Conservation (phyloP, 2,113 vertebrate species). For the Xenopus laevis region DNA sequence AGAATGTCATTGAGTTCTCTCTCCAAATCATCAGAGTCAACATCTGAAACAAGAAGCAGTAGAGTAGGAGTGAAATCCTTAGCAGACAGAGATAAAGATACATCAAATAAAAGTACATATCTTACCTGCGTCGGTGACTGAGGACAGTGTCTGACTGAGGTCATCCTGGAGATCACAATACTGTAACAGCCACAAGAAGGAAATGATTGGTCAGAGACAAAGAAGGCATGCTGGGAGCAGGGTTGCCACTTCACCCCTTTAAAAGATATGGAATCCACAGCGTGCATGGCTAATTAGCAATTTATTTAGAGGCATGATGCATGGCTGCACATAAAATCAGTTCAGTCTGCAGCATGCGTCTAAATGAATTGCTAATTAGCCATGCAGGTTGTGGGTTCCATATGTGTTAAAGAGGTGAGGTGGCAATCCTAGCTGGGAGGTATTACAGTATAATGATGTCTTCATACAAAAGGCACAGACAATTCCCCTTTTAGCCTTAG, state of each 20-base stretch:
- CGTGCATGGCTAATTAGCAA: no score
- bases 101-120: neutral
- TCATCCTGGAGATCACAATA: constrained; percentile 94
- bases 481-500: neutral
- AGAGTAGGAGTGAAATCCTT: neutral
- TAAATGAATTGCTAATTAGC: no score
- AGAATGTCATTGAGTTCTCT: constrained; percentile 31
- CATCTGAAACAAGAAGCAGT: constrained; percentile 6
- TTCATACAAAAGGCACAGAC: neutral
- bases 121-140: constrained; percentile 74
- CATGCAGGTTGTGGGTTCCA: no score
- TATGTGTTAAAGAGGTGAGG: no score
- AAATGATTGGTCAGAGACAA: neutral
- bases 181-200: constrained; percentile 59
- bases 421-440: no score
- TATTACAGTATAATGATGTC: neutral
- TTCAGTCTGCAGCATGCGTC: no score
- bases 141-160: constrained; percentile 80
- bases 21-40: constrained; percentile 32
- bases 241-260: no score
- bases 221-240: neutral
- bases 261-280: no score
- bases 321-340: no score
- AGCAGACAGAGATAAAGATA: neutral
- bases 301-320: no score